Evolutionary conservation across 2,888 invertebrate species (phyloP).

Genomic region (Chrysotoxum bicinctum): DNA sequence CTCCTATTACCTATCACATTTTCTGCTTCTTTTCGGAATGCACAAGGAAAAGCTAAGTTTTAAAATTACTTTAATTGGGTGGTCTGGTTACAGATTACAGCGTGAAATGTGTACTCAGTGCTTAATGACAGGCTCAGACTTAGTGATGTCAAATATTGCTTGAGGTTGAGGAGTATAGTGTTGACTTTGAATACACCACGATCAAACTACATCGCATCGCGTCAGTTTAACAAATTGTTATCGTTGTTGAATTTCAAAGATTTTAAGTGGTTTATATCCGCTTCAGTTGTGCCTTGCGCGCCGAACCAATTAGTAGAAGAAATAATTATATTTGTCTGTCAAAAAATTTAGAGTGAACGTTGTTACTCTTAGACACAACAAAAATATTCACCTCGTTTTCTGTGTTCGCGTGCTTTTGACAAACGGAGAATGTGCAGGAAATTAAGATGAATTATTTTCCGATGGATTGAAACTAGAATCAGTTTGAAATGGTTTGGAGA

Average conservation of each 20-base stretch:
- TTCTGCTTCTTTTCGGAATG: slow-evolving; percentile 2
- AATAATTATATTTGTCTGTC: slow-evolving; percentile 67
- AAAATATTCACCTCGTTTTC: slow-evolving; percentile 36
- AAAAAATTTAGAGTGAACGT: slow-evolving; percentile 43
- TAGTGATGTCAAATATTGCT: slow-evolving; percentile 45
- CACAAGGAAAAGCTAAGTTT: slow-evolving; percentile 55
- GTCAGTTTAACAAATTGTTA: slow-evolving; percentile 47
- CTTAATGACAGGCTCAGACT: slow-evolving; percentile 39
- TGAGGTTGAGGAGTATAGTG: slow-evolving; percentile 35
- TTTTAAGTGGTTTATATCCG: slow-evolving; percentile 62
- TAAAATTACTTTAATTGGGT: slow-evolving; percentile 57
- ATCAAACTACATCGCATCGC: slow-evolving; percentile 2
- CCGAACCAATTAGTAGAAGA: slow-evolving; percentile 54
- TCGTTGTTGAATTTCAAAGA: slow-evolving; percentile 50
- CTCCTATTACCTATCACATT: not conserved
- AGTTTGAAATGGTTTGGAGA: slow-evolving; percentile 21
- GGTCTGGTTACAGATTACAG: slow-evolving; percentile 47
- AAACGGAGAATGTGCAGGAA: slow-evolving; percentile 33
- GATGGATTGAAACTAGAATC: slow-evolving; percentile 37
- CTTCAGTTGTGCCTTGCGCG: slow-evolving; percentile 36
- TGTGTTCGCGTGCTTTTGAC: slow-evolving; percentile 12
- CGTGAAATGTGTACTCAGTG: slow-evolving; percentile 30
- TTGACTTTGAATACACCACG: slow-evolving; percentile 55
- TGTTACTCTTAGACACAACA: not conserved
- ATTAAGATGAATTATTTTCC: slow-evolving; percentile 34